Conservation (phyloP, 2,888 invertebrate species). For the Drosophila peninsularis region DNA sequence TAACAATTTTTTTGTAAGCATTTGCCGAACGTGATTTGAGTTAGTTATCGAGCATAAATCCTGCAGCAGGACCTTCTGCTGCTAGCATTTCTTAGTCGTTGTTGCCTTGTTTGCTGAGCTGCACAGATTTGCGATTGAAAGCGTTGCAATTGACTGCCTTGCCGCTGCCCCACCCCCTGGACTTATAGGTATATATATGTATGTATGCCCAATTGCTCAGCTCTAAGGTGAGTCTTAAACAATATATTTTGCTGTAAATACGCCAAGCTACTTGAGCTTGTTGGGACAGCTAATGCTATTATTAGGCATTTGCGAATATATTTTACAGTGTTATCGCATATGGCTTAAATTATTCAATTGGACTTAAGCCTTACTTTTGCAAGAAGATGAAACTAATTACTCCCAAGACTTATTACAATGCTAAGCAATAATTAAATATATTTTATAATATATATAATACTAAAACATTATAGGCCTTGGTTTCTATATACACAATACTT, state of each 20-base stretch:
- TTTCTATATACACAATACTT: too few species aligned
- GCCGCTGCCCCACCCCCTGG: background rate
- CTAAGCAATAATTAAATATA: too few species aligned
- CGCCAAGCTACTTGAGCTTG: background rate
- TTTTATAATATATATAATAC: too few species aligned
- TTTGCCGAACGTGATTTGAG: conserved; percentile 79
- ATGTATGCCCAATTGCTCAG: background rate
- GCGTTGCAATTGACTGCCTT: conserved; percentile 4
- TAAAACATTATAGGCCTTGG: too few species aligned
- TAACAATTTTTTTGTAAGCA: conserved; percentile 69
- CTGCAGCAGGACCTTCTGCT: conserved; percentile 6
- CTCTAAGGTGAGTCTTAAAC: background rate
- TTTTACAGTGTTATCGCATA: too few species aligned
- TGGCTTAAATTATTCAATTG: too few species aligned
- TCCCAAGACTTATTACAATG: too few species aligned
- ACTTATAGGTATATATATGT: background rate
- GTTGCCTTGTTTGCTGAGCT: conserved; percentile 38
- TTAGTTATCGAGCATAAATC: conserved; percentile 71
- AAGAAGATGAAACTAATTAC: too few species aligned
- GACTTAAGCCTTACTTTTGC: too few species aligned
- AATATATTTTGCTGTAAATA: background rate
- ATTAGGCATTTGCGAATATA: too few species aligned
- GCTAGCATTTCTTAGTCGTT: background rate
- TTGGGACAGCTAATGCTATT: background rate
- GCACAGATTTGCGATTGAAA: conserved; percentile 22